Percentiles rank a stretch among this genome's conserved stretches.
These are phyloP conservation scores for Patella vulgata DNA, from an alignment of 1,140 invertebrate species.

Conservation along the genomic window DNA sequence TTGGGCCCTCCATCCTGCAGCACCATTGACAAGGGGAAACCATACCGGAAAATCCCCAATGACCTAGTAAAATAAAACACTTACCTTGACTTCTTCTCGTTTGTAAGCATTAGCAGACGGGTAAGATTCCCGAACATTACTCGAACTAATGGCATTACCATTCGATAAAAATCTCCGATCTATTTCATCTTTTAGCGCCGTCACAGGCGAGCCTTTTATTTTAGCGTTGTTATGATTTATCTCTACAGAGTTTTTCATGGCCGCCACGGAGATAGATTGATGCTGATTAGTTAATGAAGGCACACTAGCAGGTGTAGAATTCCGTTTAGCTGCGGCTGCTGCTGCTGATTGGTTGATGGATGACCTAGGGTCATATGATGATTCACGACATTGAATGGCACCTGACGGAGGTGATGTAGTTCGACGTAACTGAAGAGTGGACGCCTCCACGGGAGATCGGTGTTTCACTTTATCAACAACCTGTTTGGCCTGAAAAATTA, in stretches of 20 bases:
- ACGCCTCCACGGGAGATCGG: slow-evolving; percentile 29
- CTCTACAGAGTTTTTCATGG: slow-evolving; percentile 47
- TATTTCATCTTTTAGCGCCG: slow-evolving; percentile 62
- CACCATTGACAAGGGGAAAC: no score
- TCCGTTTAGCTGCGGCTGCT: slow-evolving; percentile 27
- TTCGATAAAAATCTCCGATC: slow-evolving; percentile 47
- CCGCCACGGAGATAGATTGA: slow-evolving; percentile 34
- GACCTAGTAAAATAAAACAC: no score
- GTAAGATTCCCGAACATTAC: no score
- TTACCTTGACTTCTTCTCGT: no score
- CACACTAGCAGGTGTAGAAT: slow-evolving; percentile 35
- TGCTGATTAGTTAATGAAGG: slow-evolving; percentile 15
- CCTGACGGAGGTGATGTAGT: neutral
- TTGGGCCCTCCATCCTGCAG: no score
- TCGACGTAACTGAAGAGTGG: neutral
- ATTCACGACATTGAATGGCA: no score
- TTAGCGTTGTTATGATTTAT: slow-evolving; percentile 43
- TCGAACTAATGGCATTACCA: slow-evolving; percentile 8
- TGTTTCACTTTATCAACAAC: slow-evolving; percentile 49
- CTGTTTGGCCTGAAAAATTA: slow-evolving; percentile 58
- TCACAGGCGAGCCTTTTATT: slow-evolving; percentile 61
- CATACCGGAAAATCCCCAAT: no score
- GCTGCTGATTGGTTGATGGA: neutral
- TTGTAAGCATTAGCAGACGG: no score
- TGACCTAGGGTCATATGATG: no score